phyloP scores from a whole-genome alignment of 1,140 invertebrate genomes.

The Lerema accius region DNA sequence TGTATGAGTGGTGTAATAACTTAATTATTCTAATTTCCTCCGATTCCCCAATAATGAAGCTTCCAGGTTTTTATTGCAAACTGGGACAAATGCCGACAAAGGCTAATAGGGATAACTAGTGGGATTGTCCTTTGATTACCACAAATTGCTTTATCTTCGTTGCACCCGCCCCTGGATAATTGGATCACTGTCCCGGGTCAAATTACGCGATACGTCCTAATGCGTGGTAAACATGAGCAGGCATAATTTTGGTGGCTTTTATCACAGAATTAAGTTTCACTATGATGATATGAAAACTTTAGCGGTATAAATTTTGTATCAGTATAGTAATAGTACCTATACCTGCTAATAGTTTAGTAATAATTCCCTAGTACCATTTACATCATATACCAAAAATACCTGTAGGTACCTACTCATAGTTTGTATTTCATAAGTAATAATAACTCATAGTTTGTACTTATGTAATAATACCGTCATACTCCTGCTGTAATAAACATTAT shows the following conservation, averaged over 20 bases:
- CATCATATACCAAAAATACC: too few species aligned
- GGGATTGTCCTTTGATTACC: conserved; percentile 64
- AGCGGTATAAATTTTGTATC: too few species aligned
- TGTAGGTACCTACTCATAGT: too few species aligned
- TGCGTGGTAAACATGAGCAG: conserved; percentile 34
- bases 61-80: conserved; percentile 42
- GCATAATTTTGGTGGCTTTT: not conserved
- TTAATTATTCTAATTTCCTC: conserved; percentile 56
- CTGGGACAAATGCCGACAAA: conserved; percentile 57
- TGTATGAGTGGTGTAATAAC: conserved; percentile 47
- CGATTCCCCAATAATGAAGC: conserved; percentile 43
- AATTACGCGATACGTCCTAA: conserved; percentile 35
- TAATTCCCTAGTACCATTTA: too few species aligned
- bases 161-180: conserved; percentile 51
- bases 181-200: conserved; percentile 39
- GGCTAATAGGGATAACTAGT: conserved; percentile 58
- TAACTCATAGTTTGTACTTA: too few species aligned
- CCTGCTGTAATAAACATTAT: too few species aligned
- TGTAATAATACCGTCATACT: too few species aligned
- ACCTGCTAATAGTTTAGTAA: too few species aligned
- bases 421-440: too few species aligned
- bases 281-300: conserved; percentile 15
- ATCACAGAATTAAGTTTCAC: not conserved
- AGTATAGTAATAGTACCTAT: too few species aligned
- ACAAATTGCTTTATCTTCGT: conserved; percentile 73